A percentile compares a stretch with the other conserved stretches of the same genome.
Conservation (phyloP, 2,113 vertebrate species). For the Trinectes maculatus region DNA sequence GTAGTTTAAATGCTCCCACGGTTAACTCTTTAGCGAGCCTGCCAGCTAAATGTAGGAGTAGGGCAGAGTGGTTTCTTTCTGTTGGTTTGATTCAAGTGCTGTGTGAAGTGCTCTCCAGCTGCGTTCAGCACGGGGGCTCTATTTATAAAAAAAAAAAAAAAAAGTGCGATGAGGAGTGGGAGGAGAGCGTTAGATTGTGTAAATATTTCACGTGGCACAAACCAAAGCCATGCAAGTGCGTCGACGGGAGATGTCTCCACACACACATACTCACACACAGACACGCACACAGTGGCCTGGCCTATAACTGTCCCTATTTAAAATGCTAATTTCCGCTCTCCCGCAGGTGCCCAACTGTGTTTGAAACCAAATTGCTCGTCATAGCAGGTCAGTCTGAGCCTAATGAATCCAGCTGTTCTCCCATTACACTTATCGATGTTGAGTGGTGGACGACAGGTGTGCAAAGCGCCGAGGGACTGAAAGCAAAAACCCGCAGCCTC, state of each 20-base stretch:
- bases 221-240: slow-evolving; percentile 32
- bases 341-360: slow-evolving; percentile 73
- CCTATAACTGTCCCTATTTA: slow-evolving; percentile 76
- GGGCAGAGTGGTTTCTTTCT: slow-evolving; percentile 53
- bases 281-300: slow-evolving; percentile 60
- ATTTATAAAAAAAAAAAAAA: slow-evolving; percentile 72
- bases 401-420: slow-evolving; percentile 67
- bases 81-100: slow-evolving; percentile 62
- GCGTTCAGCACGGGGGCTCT: slow-evolving; percentile 50
- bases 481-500: slow-evolving; percentile 43
- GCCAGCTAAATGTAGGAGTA: slow-evolving; percentile 63
- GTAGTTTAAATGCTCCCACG: slow-evolving; percentile 40
- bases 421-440: slow-evolving; percentile 55
- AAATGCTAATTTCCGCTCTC: slow-evolving; percentile 75
- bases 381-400: slow-evolving; percentile 71
- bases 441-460: slow-evolving; percentile 41
- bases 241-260: slow-evolving; percentile 30
- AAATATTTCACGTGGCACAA: slow-evolving; percentile 61
- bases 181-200: slow-evolving; percentile 66
- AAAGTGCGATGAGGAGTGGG: slow-evolving; percentile 62
- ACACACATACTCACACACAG: slow-evolving; percentile 21
- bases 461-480: slow-evolving; percentile 17
- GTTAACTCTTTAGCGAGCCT: slow-evolving; percentile 50
- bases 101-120: slow-evolving; percentile 69
- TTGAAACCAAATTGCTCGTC: slow-evolving; percentile 76